phyloP scores from a whole-genome alignment of 2,797 vertebrate species.

The Crenuchus spilurus region DNA sequence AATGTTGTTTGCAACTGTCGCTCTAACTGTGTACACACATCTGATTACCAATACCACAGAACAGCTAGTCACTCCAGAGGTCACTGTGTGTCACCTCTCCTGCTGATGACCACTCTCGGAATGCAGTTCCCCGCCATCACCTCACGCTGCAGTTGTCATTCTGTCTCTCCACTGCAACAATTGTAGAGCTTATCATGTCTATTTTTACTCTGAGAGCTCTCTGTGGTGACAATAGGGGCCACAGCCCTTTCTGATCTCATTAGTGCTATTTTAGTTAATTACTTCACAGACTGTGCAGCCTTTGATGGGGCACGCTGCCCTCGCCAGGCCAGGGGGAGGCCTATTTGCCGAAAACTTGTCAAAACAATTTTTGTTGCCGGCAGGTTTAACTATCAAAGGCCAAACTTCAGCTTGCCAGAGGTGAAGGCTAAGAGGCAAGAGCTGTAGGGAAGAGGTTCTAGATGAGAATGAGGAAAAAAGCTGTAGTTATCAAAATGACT shows the following conservation, averaged over 20 bases:
- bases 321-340: constrained; percentile 43
- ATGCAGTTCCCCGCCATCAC: not conserved
- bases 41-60: not conserved
- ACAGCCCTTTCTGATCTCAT: constrained; percentile 63
- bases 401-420: constrained; percentile 22
- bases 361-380: constrained; percentile 39
- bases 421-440: constrained; percentile 15
- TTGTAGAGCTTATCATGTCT: constrained; percentile 64
- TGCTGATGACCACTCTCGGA: not conserved
- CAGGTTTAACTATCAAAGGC: constrained; percentile 25
- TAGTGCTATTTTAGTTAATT: constrained; percentile 70
- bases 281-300: constrained; percentile 62
- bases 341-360: constrained; percentile 53
- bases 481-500: no score
- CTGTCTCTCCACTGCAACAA: constrained; percentile 57
- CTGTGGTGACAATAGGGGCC: constrained; percentile 50
- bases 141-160: constrained; percentile 35
- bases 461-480: no score
- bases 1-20: not conserved
- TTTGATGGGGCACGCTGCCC: constrained; percentile 54
- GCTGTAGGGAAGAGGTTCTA: constrained; percentile 1
- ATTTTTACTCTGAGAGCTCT: constrained; percentile 63
- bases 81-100: not conserved
- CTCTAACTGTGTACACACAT: not conserved
- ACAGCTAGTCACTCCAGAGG: not conserved